Percentiles rank a stretch among this genome's conserved stretches.
These are phyloP conservation scores for Apodemia zela DNA, from an alignment of 2,888 invertebrate species.

Conservation along the genomic window DNA sequence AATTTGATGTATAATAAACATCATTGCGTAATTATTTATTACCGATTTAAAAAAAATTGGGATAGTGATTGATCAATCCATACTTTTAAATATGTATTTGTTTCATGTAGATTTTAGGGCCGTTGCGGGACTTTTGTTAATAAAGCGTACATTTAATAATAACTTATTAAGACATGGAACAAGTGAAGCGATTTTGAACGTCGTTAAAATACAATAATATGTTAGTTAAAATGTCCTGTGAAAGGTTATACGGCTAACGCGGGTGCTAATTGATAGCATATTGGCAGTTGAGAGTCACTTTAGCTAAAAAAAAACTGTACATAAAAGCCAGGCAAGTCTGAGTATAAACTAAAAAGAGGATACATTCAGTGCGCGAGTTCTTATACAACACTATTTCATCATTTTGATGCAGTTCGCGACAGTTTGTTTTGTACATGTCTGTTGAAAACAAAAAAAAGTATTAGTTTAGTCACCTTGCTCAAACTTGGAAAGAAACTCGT, in stretches of 20 bases:
- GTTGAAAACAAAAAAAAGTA: too few species aligned
- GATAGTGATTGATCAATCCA: too few species aligned
- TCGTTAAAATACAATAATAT: constrained; percentile 1
- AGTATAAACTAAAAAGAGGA: not conserved
- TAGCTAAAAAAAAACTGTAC: not conserved
- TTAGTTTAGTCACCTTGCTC: too few species aligned
- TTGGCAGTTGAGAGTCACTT: not conserved
- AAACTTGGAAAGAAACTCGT: too few species aligned
- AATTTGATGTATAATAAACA: too few species aligned
- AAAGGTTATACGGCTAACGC: not conserved
- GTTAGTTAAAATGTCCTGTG: not conserved
- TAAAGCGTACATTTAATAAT: too few species aligned
- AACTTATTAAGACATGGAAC: not conserved
- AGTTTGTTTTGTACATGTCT: not conserved
- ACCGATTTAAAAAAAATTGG: too few species aligned
- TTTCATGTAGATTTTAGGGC: not conserved
- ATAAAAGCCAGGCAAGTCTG: constrained; percentile 11
- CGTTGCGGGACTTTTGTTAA: too few species aligned
- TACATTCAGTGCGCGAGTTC: not conserved
- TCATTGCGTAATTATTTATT: too few species aligned
- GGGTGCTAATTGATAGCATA: constrained; percentile 2
- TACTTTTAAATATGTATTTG: not conserved
- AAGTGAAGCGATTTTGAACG: not conserved
- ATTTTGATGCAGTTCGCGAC: not conserved
- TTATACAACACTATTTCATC: not conserved